Evolutionary conservation across 2,797 vertebrate species (phyloP).

Genomic region (Orestias chungarensis): DNA sequence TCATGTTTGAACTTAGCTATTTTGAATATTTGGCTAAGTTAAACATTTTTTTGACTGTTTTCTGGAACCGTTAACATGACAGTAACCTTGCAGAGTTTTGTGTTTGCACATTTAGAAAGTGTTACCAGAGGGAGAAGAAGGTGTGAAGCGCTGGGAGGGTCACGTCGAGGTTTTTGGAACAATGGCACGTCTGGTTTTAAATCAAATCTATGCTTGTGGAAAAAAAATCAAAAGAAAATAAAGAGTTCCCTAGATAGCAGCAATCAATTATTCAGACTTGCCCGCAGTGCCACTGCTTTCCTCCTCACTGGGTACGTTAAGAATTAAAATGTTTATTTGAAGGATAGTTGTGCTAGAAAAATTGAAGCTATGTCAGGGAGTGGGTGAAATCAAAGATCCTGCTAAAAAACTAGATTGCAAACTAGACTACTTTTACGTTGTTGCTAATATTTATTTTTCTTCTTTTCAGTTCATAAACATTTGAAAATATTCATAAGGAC

Average conservation of each 20-base stretch:
- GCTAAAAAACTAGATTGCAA: neutral
- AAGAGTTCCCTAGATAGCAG: neutral
- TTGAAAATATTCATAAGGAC: too few relatives aligned
- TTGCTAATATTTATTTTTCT: neutral
- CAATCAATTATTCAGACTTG: slow-evolving; percentile 48
- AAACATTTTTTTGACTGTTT: neutral
- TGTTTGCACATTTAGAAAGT: slow-evolving; percentile 1
- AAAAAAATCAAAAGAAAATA: neutral
- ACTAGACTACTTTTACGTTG: neutral
- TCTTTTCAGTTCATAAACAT: neutral
- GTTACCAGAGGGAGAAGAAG: neutral
- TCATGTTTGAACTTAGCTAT: neutral
- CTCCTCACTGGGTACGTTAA: slow-evolving; percentile 3
- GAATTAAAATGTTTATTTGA: neutral
- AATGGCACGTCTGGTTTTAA: slow-evolving; percentile 12
- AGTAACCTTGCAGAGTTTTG: neutral
- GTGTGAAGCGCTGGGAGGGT: slow-evolving; percentile 30
- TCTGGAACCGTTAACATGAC: neutral
- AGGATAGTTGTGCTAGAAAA: neutral
- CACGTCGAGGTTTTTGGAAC: slow-evolving; percentile 23
- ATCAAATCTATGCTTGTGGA: neutral
- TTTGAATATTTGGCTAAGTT: too few relatives aligned
- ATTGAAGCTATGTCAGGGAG: neutral
- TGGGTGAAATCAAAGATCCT: neutral
- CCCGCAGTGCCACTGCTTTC: slow-evolving; percentile 14